Evolutionary conservation across 2,797 vertebrate genomes (phyloP), one percentile per base, ranked within the genome.

Genomic region (Aeoliscus strigatus): DNA sequence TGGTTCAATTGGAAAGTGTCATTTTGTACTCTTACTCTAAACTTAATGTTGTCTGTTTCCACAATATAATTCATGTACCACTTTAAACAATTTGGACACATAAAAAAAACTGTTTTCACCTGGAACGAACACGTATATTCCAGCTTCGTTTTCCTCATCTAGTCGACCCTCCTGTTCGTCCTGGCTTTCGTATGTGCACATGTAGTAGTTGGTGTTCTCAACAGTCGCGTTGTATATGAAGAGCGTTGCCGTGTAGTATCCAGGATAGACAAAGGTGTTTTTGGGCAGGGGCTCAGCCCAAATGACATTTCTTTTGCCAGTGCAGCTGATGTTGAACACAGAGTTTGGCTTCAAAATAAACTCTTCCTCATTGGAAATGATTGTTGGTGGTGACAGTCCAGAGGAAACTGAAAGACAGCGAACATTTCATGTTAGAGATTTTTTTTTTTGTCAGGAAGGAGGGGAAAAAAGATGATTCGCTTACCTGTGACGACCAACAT

Each of bases 81-180:
- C n/a, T n/a, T n/a, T n/a, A n/a, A n/a, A n/a, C 2, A 25, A 25
- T 9, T 6, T 3, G 5, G 24, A 8, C 24, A 9, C 24, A 25
- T 8, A 9, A 9, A 28, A 18, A n/a, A 4, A 21, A 18, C n/a
- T 2, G 36, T 12, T 51, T 76, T 85, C 66, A 95, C 96, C 96
- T 86, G 91, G 87, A 31, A 98, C 93, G 2, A 89, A 96, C 46
- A 98, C 70, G 51, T 96, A 97, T 28, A 96, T 89, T 2, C 77
- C 85, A 1, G 82, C 76, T 21, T 89, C 87, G 9, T 80, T 73
- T 0, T 88, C 63, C 1, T 87, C 80, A 0, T 53, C 46, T 2
- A 4, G 3, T 1, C 50, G 67, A 0, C 6, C 82, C 1, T 28
- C 34, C 9, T 0, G 2, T 1, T 55, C 68, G 1, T 54, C 51